Evolutionary conservation across 1,140 invertebrate species (phyloP).

Genomic region (Trypoxylus dichotomus): DNA sequence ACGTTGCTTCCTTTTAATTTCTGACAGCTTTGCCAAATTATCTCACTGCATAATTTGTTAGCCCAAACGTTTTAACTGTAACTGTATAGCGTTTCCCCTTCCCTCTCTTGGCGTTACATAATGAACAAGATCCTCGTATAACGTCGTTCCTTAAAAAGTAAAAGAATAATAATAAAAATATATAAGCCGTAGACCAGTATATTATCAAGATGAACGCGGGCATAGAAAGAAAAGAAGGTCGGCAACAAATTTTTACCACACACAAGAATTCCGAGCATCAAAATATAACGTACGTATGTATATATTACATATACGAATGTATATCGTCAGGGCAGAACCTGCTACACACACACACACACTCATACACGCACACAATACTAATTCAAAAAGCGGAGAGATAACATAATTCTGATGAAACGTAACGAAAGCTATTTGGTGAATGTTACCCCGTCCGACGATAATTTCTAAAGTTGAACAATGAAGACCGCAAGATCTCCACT

Average conservation of each 20-base stretch:
- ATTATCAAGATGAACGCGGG: constrained; percentile 23
- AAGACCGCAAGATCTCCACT: constrained; percentile 17
- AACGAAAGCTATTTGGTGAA: constrained; percentile 25
- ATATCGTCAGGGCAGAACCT: background rate
- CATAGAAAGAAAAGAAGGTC: constrained; percentile 10
- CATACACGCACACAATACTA: background rate
- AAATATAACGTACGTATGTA: background rate
- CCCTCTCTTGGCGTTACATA: background rate
- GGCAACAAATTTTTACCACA: constrained; percentile 19
- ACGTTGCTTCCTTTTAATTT: background rate
- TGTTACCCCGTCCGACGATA: background rate
- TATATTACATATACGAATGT: too few species aligned
- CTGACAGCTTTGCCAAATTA: background rate
- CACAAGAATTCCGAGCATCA: constrained; percentile 13
- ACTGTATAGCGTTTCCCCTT: background rate
- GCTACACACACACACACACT: background rate
- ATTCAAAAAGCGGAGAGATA: constrained; percentile 11
- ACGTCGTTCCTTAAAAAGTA: background rate
- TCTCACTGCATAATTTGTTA: background rate
- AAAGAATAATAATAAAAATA: background rate
- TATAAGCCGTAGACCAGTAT: background rate
- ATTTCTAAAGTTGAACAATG: constrained; percentile 25
- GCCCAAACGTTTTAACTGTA: background rate
- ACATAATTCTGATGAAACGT: constrained; percentile 25
- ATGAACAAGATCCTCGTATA: background rate